Evolutionary conservation across 2,113 vertebrate genomes (phyloP), one percentile per base, ranked within the genome.

Genomic region (Chionodraco myersi): DNA sequence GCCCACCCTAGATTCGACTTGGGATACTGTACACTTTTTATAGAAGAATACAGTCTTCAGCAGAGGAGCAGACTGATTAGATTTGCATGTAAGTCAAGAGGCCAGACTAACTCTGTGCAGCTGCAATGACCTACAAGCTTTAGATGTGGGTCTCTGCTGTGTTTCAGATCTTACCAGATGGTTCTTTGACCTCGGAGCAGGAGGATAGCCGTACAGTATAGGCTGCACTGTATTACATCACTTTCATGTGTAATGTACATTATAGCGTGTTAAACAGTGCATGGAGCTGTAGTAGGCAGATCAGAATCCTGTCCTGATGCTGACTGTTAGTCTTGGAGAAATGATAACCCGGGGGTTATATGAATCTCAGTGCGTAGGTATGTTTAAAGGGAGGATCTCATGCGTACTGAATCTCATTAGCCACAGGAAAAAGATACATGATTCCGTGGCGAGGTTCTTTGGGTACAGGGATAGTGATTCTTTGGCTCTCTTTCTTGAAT

Each of bases 401-500:
- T 67, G 79, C 15, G 4, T 57, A 57, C 51, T 47, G 21, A 69
- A 13, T 56, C 47, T 84, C 74, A 81, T 82, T 77, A 77, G 70
- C 54, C 30, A 9, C 67, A 72, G 59, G 57, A 49, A 53, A 63
- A 65, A 75, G 79, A 84, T 81, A 79, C 49, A 49, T 8, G 47
- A 63, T 23, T n/a, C 21, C 16, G 21, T 14, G 21, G 62, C 6
- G n/a, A 44, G 36, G 45, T 76, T 83, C 45, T 67, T 49, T 60
- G 74, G 36, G 53, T 69, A 72, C 69, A 73, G 61, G 48, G 6
- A 62, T 66, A 75, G 75, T 54, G 86, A 84, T 67, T 89, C 80
- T 48, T 59, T 74, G 48, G 64, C 80, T 90, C 57, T 48, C 26
- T 45, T 30, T 54, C 53, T 79, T 95, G 53, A 94, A 94, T 95